phyloP scores from a whole-genome alignment of 2,888 invertebrate species.

The Punctoribates punctum region DNA sequence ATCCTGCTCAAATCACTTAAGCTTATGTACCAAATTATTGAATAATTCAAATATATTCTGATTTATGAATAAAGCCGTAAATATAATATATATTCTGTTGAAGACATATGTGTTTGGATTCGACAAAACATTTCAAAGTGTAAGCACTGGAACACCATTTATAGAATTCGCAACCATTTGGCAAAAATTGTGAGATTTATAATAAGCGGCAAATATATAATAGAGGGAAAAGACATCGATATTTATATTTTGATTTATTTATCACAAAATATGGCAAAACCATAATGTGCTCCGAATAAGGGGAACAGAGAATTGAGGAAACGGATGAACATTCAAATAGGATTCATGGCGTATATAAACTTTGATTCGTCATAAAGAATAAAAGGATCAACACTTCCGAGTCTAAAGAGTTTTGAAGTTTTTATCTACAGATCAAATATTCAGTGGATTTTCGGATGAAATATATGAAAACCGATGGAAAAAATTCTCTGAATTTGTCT shows the following conservation, averaged over 20 bases:
- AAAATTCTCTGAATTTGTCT: background rate
- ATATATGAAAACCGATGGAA: background rate
- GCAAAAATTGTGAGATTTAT: background rate
- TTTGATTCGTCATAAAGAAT: background rate
- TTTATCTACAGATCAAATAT: background rate
- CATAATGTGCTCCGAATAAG: background rate
- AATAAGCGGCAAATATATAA: conserved; percentile 12
- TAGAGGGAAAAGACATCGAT: conserved; percentile 8
- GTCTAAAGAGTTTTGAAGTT: background rate
- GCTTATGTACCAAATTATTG: background rate
- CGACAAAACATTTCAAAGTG: background rate
- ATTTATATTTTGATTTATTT: conserved; percentile 21
- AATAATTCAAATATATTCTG: background rate
- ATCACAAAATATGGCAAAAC: background rate
- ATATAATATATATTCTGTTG: background rate
- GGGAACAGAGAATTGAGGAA: background rate
- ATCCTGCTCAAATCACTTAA: background rate
- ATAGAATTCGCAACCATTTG: conserved; percentile 1
- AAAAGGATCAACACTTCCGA: background rate
- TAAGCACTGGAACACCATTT: background rate
- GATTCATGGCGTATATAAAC: background rate
- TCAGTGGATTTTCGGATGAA: background rate
- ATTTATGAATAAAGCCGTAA: background rate
- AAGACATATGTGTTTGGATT: conserved; percentile 13
- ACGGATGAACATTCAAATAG: background rate